phyloP scores from a whole-genome alignment of 2,113 vertebrate genomes.

The Odontophorus gujanensis region DNA sequence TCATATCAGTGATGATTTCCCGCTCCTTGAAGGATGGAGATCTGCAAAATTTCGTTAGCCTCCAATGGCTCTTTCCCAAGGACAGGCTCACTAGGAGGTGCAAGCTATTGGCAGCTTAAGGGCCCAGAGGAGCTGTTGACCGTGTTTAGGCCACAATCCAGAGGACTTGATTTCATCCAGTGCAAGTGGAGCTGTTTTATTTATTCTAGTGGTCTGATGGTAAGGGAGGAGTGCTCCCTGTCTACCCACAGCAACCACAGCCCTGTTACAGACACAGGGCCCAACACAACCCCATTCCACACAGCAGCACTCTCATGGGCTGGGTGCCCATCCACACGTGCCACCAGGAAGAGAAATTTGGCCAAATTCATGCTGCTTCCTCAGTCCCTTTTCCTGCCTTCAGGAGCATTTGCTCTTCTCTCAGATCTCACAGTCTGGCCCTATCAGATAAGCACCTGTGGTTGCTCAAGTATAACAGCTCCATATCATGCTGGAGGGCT shows the following conservation, averaged over 20 bases:
- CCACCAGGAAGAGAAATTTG: background rate
- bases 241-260: slow-evolving; percentile 19
- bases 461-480: background rate
- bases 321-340: accelerated
- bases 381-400: background rate
- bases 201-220: slow-evolving; percentile 64
- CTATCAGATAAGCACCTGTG: background rate
- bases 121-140: slow-evolving; percentile 71
- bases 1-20: slow-evolving; percentile 3
- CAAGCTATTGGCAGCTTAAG: slow-evolving; percentile 61
- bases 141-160: slow-evolving; percentile 69
- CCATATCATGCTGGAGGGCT: background rate
- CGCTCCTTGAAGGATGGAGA: slow-evolving; percentile 44
- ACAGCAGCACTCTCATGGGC: background rate
- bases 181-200: slow-evolving; percentile 55
- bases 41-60: slow-evolving; percentile 54
- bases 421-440: background rate
- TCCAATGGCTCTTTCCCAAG: slow-evolving; percentile 71
- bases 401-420: background rate
- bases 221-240: slow-evolving; percentile 53
- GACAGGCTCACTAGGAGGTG: slow-evolving; percentile 70
- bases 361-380: background rate
- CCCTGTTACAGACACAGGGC: slow-evolving; percentile 25
- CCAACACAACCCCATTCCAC: background rate
- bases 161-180: slow-evolving; percentile 69